Conservation (phyloP, 2,888 invertebrate genomes). For the Macrostomum cliftonense region DNA sequence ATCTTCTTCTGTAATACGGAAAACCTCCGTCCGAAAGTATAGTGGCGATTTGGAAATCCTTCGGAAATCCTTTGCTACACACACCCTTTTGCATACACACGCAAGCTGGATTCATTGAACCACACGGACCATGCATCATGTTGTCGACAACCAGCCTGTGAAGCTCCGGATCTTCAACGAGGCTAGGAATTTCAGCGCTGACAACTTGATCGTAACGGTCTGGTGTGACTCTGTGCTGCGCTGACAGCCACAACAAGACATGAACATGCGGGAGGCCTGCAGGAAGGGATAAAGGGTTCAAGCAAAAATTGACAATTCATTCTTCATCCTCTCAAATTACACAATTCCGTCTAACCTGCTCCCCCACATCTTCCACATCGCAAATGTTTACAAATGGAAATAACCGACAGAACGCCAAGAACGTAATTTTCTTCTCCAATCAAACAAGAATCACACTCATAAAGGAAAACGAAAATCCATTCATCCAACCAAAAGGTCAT, state of each 20-base stretch:
- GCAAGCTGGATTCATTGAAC: slow-evolving; percentile 15
- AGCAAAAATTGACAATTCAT: no score
- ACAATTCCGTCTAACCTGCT: no score
- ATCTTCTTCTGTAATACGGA: slow-evolving; percentile 23
- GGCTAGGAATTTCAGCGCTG: slow-evolving; percentile 15
- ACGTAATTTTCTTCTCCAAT: no score
- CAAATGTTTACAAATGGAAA: no score
- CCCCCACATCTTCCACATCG: no score
- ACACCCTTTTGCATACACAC: slow-evolving; percentile 32
- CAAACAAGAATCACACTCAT: no score
- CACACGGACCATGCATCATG: slow-evolving; percentile 20
- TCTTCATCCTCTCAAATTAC: no score
- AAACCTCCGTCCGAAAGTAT: slow-evolving; percentile 21
- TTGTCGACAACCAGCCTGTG: slow-evolving; percentile 11
- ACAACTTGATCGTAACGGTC: slow-evolving; percentile 12
- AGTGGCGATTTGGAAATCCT: slow-evolving; percentile 20
- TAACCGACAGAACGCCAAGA: no score
- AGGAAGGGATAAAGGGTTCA: no score
- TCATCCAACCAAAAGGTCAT: no score
- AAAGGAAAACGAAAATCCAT: no score
- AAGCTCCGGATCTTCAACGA: slow-evolving; percentile 12
- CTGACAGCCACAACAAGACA: slow-evolving; percentile 15
- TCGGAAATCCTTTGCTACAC: slow-evolving; percentile 33
- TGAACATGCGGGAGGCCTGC: slow-evolving; percentile 23
- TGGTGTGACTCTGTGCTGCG: slow-evolving; percentile 17